phyloP scores from a whole-genome alignment of 2,888 invertebrate species.

The Drosophila formosana region DNA sequence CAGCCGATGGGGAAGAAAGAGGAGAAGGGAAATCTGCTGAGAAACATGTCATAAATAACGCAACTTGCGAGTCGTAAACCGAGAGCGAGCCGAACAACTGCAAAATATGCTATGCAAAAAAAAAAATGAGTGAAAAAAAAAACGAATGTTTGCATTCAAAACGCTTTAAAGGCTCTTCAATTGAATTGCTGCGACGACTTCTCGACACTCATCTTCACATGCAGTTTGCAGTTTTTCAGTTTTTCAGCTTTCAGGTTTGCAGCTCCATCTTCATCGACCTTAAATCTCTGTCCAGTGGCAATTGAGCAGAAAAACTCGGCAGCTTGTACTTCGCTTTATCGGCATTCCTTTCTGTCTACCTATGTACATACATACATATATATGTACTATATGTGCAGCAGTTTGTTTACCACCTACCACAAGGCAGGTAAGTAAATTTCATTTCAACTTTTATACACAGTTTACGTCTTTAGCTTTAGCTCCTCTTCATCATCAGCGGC shows the following conservation, averaged over 20 bases:
- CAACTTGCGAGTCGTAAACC: slow-evolving; percentile 57
- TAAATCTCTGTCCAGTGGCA: slow-evolving; percentile 37
- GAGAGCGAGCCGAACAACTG: slow-evolving; percentile 8
- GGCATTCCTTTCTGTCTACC: background rate
- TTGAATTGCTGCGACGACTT: background rate
- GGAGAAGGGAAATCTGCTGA: slow-evolving; percentile 38
- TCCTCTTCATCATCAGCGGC: slow-evolving; percentile 23
- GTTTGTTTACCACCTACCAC: slow-evolving; percentile 51
- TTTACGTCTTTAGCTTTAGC: slow-evolving; percentile 40
- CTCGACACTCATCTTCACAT: background rate
- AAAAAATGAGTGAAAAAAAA: background rate
- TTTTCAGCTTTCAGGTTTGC: background rate
- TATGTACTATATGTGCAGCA: slow-evolving; percentile 28
- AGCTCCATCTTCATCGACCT: background rate
- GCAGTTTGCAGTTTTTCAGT: background rate
- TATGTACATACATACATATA: background rate
- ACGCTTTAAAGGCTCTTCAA: slow-evolving; percentile 3
- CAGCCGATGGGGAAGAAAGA: background rate
- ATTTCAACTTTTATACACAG: slow-evolving; percentile 64
- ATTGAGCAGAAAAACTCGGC: slow-evolving; percentile 51
- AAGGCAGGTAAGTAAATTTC: slow-evolving; percentile 57
- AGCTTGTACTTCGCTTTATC: background rate
- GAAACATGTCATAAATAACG: slow-evolving; percentile 67
- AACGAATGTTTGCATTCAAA: background rate
- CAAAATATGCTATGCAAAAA: background rate